phyloP scores from a whole-genome alignment of 2,797 vertebrate genomes.

The Sternotherus odoratus region DNA sequence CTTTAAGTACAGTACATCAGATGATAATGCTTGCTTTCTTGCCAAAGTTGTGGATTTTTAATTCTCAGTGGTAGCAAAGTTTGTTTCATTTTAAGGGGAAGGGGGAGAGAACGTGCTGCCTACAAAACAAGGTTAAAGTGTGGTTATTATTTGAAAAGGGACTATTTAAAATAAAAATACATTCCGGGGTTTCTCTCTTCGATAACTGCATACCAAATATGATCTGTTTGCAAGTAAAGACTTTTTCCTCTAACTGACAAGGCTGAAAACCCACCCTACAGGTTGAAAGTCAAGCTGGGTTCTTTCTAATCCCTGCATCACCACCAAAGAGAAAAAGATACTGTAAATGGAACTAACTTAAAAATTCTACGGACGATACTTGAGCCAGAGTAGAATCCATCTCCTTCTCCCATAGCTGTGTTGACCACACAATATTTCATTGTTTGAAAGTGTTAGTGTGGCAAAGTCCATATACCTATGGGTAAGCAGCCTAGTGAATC shows the following conservation, averaged over 20 bases:
- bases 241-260: background rate
- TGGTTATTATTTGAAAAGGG: conserved; percentile 1
- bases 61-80: background rate
- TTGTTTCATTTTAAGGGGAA: background rate
- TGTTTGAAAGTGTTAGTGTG: background rate
- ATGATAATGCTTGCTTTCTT: background rate
- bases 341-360: background rate
- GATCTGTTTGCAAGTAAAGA: background rate
- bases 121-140: conserved; percentile 27
- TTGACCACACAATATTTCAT: conserved; percentile 33
- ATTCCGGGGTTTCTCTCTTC: background rate
- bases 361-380: background rate
- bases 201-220: background rate
- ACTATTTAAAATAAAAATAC: background rate
- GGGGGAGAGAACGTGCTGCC: background rate
- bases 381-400: background rate
- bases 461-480: background rate
- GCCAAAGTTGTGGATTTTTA: background rate
- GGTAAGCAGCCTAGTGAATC: background rate
- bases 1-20: background rate
- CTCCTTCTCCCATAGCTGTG: background rate
- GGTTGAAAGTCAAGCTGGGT: background rate
- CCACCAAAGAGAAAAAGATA: background rate
- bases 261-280: fast-evolving
- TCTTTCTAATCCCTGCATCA: background rate